Percentiles rank a stretch among this genome's conserved stretches.
phyloP scores from a whole-genome alignment of 2,888 invertebrate genomes.

The Acanthococcus lagerstroemiae region DNA sequence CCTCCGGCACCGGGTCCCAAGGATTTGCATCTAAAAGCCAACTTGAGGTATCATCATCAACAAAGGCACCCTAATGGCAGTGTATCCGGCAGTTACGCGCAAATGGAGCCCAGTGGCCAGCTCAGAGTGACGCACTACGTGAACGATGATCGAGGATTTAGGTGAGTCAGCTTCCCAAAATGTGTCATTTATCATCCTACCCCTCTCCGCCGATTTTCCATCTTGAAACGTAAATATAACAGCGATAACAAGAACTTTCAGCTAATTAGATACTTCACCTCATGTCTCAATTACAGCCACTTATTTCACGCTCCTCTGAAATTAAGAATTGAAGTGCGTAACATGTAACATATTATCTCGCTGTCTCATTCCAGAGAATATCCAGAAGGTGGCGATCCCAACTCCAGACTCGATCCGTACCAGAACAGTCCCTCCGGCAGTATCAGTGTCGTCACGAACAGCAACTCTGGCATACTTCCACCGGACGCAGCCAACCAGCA shows the following conservation, averaged over 20 bases:
- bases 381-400: slow-evolving; percentile 7
- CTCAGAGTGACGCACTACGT: slow-evolving; percentile 53
- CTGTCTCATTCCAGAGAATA: slow-evolving; percentile 7
- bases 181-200: background rate
- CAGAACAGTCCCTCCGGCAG: background rate
- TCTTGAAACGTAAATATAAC: no score
- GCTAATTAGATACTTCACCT: no score
- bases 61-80: slow-evolving; percentile 60
- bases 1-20: slow-evolving; percentile 5
- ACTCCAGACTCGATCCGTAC: background rate
- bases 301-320: no score
- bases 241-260: no score
- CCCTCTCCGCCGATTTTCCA: background rate
- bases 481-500: background rate
- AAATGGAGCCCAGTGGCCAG: slow-evolving; percentile 53
- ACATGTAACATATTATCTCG: background rate
- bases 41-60: slow-evolving; percentile 61
- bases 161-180: slow-evolving; percentile 43
- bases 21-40: slow-evolving; percentile 39
- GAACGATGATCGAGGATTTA: slow-evolving; percentile 57
- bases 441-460: slow-evolving; percentile 15
- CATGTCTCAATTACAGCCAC: no score
- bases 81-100: slow-evolving; percentile 61
- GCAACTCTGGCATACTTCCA: slow-evolving; percentile 2
- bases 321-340: no score